Percentiles rank a stretch among this genome's conserved stretches.
These are phyloP conservation scores for Drosophila eohydei DNA, from an alignment of 2,888 invertebrate species.

Conservation along the genomic window DNA sequence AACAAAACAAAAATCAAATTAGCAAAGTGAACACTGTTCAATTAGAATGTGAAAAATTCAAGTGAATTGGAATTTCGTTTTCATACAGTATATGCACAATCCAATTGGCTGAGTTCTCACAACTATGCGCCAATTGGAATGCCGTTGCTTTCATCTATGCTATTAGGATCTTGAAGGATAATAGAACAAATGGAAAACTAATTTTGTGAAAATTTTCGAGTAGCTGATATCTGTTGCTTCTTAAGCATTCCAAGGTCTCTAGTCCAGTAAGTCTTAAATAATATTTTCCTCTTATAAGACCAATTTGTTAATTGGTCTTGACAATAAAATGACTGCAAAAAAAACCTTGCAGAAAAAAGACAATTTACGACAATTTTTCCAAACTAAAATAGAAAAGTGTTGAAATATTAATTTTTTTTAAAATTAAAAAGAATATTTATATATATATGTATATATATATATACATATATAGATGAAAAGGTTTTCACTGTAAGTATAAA, in stretches of 20 bases:
- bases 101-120: neutral
- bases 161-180: no score
- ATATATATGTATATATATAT: neutral
- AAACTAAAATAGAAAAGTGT: slow-evolving; percentile 13
- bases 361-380: slow-evolving; percentile 1
- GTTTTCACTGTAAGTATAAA: neutral
- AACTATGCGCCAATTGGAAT: neutral
- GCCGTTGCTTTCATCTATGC: neutral
- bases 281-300: neutral
- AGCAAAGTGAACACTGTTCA: neutral
- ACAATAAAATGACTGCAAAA: slow-evolving; percentile 6
- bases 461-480: neutral
- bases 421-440: neutral
- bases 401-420: slow-evolving; percentile 3
- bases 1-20: neutral
- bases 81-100: neutral
- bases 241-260: neutral
- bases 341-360: slow-evolving; percentile 1
- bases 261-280: neutral
- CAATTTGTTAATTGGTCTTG: slow-evolving; percentile 9
- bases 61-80: neutral
- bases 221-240: neutral
- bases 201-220: neutral
- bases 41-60: neutral
- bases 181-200: no score